Evolutionary conservation across 1,140 invertebrate genomes (phyloP), one percentile per base, ranked within the genome.

Genomic region (Scaptodrosophila lebanonensis): DNA sequence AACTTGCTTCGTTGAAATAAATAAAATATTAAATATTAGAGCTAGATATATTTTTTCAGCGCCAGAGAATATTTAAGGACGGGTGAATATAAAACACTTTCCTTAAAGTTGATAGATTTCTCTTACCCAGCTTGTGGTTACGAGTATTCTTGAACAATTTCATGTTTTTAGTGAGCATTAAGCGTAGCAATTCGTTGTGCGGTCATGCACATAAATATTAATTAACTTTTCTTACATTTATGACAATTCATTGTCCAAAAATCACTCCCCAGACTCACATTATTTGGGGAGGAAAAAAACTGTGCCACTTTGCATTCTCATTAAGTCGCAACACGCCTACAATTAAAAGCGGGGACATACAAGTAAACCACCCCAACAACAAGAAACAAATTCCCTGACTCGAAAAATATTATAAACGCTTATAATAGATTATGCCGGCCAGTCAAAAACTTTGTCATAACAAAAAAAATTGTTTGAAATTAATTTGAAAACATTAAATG

Each of bases 331-430:
- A 66, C 68, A 72, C 68, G 68, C 68, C 68, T 58, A 66, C 62
- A 71, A 71, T 71, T 70, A 70, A 70, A 57, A 61, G 32, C 50
- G n/a, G n/a, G n/a, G n/a, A n/a, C n/a, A n/a, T n/a, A n/a, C n/a
- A n/a, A n/a, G n/a, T n/a, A n/a, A n/a, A 61, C n/a, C 39, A 36
- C 29, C 22, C 18, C 8, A 4, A 22, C 11, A 15, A 8, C 12
- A 27, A 9, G 39, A 57, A 43, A 38, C 45, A 39, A 56, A 33
- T n/a, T n/a, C n/a, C n/a, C 39, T 50, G 47, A 39, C 25, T 25
- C 33, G 11, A 25, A 51, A 42, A 40, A 20, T 51, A 51, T 51
- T 51, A 51, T 51, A 56, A 56, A 22, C 20, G 16, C 35, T 39
- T 40, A 7, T 17, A 38, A 25, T 25, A 25, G 36, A 53, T 45